A percentile compares a stretch with the other conserved stretches of the same genome.
phyloP scores from a whole-genome alignment of 2,113 vertebrate species.

The Mastomys coucha region DNA sequence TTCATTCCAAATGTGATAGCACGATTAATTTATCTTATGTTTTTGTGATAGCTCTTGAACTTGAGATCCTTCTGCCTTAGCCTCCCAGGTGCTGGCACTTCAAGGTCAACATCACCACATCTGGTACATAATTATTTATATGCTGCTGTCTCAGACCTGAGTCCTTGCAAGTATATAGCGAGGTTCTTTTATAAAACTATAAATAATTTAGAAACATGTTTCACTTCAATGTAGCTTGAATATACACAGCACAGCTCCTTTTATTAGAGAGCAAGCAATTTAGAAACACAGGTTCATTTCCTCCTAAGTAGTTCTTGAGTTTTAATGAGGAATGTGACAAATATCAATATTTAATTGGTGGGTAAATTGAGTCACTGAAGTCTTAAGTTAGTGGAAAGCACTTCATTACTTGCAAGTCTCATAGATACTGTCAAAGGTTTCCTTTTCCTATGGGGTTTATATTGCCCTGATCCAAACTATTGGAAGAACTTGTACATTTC shows the following conservation, averaged over 20 bases:
- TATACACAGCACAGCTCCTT: background rate
- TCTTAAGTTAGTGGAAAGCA: background rate
- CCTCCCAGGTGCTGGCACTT: background rate
- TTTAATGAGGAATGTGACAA: conserved; percentile 20
- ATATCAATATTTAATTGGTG: conserved; percentile 18
- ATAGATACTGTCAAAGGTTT: conserved; percentile 11
- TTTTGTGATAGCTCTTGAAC: background rate
- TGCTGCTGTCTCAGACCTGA: background rate
- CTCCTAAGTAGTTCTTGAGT: conserved; percentile 14
- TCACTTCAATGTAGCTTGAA: background rate
- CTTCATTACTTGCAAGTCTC: conserved; percentile 13
- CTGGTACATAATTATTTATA: background rate
- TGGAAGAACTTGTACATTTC: conserved; percentile 59
- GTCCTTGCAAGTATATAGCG: background rate
- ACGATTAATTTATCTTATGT: background rate
- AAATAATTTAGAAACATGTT: conserved; percentile 31
- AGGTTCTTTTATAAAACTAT: background rate
- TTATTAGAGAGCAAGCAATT: conserved; percentile 3
- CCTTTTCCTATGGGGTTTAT: conserved; percentile 55
- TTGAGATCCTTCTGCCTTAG: background rate
- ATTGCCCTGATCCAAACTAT: conserved; percentile 1
- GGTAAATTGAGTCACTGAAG: conserved; percentile 53
- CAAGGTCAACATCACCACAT: background rate
- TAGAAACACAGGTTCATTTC: conserved; percentile 4
- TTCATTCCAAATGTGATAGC: background rate